Evolutionary conservation across 2,888 invertebrate genomes (phyloP).

Genomic region (Xylophagus ater): DNA sequence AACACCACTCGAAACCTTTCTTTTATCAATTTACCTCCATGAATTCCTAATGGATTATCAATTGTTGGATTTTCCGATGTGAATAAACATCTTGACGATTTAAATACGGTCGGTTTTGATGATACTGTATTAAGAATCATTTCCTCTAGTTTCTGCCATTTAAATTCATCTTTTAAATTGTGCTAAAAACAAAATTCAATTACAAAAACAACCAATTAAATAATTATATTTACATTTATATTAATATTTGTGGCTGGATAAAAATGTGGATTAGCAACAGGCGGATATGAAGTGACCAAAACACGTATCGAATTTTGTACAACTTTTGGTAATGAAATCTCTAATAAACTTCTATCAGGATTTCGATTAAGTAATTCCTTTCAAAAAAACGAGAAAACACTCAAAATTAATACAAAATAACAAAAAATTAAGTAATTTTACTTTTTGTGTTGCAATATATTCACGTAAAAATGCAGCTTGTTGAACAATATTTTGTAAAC

Average conservation of each 20-base stretch:
- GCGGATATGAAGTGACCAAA: conserved; percentile 38
- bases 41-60: conserved; percentile 56
- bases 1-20: no score
- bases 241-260: conserved; percentile 34
- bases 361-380: conserved; percentile 33
- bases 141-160: conserved; percentile 69
- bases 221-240: conserved; percentile 24
- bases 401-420: background rate
- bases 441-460: conserved; percentile 75
- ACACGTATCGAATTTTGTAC: conserved; percentile 58
- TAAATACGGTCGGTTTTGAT: conserved; percentile 61
- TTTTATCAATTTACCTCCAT: conserved; percentile 48
- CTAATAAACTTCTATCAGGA: conserved; percentile 41
- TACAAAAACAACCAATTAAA: background rate
- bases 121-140: conserved; percentile 59
- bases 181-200: conserved; percentile 21
- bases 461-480: conserved; percentile 76
- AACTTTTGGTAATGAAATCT: conserved; percentile 65
- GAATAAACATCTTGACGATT: conserved; percentile 65
- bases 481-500: conserved; percentile 58
- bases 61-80: conserved; percentile 53
- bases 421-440: conserved; percentile 28
- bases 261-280: conserved; percentile 26
- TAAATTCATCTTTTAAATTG: conserved; percentile 37
- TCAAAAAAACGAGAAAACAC: background rate